Evolutionary conservation across 2,113 vertebrate species (phyloP), one percentile per base, ranked within the genome.

Genomic region (Burhinus oedicnemus): DNA sequence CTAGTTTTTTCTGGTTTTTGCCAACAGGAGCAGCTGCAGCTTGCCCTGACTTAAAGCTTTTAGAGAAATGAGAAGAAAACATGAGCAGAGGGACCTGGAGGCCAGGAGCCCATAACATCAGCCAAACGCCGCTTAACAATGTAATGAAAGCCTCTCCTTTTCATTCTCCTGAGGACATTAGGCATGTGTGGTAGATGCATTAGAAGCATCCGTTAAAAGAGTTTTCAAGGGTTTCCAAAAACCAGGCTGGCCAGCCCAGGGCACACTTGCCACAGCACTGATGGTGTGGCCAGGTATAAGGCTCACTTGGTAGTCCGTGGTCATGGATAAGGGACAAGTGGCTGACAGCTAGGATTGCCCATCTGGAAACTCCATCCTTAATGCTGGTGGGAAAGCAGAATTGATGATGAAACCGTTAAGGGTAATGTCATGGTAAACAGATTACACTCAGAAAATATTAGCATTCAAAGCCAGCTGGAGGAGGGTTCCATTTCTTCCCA

Each of bases 291-390:
- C 18, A 76, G 42, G 30, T 49, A 68, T 47, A 87, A 84, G 57
- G 34, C 66, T 84, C 30, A 38, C 12, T 70, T 91, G 18, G 29
- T 52, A 90, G 65, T 62, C 86, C 70, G 34, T 34, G 69, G 62
- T 58, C 23, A 23, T 12, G 40, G 52, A 70, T 44, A 87, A 75
- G 10, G 34, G 38, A 62, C 25, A 76, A 87, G n/a, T 10, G 52
- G 23, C 34, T 72, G 72, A 49, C 45, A 86, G 77, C 36, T 58
- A 64, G 42, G 36, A 64, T 21, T 55, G 57, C 25, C 49, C 60
- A 72, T 77, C 64, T 93, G 85, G 93, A 94, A 97, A 82, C 36
- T 66, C 36, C 54, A 70, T 95, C 38, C 36, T 84, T 49, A 81
- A 65, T 7, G 62, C 29, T 83, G 81, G 58, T 89, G 64, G 49